Evolutionary conservation across 2,888 invertebrate species (phyloP), one percentile per base, ranked within the genome.

Genomic region (Sepiola atlantica): DNA sequence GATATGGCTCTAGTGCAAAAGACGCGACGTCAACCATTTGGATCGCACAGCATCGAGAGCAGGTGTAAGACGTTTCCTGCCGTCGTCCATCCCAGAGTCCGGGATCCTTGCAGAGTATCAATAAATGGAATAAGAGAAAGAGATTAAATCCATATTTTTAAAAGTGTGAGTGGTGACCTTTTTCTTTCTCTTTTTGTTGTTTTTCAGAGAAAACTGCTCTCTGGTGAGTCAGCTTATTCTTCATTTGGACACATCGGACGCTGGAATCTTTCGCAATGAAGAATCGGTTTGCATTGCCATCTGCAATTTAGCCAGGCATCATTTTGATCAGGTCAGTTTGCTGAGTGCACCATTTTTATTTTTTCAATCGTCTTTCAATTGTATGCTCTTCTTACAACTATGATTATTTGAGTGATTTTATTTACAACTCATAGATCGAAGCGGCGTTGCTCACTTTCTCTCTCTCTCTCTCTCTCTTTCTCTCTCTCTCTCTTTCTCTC

Each of bases 141-240:
- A 45, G 16, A 14, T 14, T 32, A 14, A 77, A 21, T 77, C 77
- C n/a, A 16, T n/a, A 77, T 77, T 77, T 77, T 28, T 28, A 77
- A 4, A 32, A n/a, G 21, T 32, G 12, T 77, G n/a, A 14, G 16
- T n/a, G 32, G 32, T 77, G 20, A 24, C 6, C 24, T 21, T 21
- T 77, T 32, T 77, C n/a, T 32, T 32, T 32, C 14, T 32, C n/a
- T 77, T 77, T 32, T 77, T 77, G 2, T 45, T 45, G 12, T n/a
- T 55, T 94, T 95, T 12, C 95, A 97, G 97, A 1, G 98, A 98
- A 97, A 98, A 99, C 98, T 98, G 98, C 0, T 98, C 98, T 0
- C 97, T 99, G 77, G 98, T 98, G 97, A 98, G 98, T 94, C 99
- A 99, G 97, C 97, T 99, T 28, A 97, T 99, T 90, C 97, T 99